Percentiles rank a stretch among this genome's conserved stretches.
phyloP scores from a whole-genome alignment of 37 sponge, comb jelly and placozoan genomes.

The Ianthella basta region DNA sequence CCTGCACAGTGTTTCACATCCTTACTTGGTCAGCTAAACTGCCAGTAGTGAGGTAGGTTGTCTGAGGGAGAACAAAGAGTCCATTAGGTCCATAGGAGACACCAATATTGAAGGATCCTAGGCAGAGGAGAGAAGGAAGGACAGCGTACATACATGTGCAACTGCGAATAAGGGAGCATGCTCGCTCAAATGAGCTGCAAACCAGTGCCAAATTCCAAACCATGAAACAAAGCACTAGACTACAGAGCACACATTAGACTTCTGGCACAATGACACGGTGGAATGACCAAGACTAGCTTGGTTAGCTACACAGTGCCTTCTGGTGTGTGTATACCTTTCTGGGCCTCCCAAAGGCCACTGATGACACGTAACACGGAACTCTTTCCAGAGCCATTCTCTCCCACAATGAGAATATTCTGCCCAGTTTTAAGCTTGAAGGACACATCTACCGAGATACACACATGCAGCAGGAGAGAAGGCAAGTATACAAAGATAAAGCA shows the following conservation, averaged over 20 bases:
- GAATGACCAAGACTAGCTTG: no score
- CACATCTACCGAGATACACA: slow-evolving; percentile 46
- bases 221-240: no score
- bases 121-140: not conserved
- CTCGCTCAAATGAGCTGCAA: no score
- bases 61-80: slow-evolving; percentile 84
- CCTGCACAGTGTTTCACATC: no score
- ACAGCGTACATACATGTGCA: no score
- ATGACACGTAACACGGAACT: slow-evolving; percentile 73
- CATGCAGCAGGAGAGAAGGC: not conserved
- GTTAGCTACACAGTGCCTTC: no score
- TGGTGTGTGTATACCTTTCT: slow-evolving; percentile 18
- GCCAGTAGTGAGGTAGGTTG: slow-evolving; percentile 79
- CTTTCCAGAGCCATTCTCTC: slow-evolving; percentile 82
- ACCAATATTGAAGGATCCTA: slow-evolving; percentile 39
- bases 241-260: no score
- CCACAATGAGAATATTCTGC: slow-evolving; percentile 63
- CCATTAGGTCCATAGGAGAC: slow-evolving; percentile 33
- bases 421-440: slow-evolving; percentile 52
- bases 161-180: no score
- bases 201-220: no score
- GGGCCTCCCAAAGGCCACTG: slow-evolving; percentile 59
- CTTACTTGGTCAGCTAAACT: slow-evolving; percentile 80
- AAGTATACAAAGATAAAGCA: not conserved
- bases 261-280: no score